phyloP scores from a whole-genome alignment of 2,888 invertebrate species.

The Liodrosophila aerea region DNA sequence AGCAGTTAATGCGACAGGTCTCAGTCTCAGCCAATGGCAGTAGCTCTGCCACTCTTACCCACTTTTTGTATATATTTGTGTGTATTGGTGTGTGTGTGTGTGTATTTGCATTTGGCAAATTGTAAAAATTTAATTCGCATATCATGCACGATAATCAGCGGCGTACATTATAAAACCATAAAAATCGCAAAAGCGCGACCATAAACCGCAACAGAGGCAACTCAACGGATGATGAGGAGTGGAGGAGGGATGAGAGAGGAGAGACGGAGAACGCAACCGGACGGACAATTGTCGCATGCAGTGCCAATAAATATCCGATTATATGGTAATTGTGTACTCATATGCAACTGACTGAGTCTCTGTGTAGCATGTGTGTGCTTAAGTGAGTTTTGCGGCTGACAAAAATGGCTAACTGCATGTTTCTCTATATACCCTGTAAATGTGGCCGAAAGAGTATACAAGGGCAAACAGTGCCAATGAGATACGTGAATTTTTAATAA shows the following conservation, averaged over 20 bases:
- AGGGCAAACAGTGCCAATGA: too few relatives aligned
- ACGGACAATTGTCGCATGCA: slow-evolving; percentile 73
- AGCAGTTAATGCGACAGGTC: slow-evolving; percentile 30
- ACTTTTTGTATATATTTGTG: neutral
- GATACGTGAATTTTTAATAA: too few relatives aligned
- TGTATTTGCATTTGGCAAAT: slow-evolving; percentile 73
- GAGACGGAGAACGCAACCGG: neutral
- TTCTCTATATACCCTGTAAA: too few relatives aligned
- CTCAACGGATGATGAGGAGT: too few relatives aligned
- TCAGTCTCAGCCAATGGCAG: slow-evolving; percentile 18
- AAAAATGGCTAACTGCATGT: neutral
- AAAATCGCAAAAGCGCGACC: slow-evolving; percentile 72
- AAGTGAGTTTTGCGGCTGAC: neutral
- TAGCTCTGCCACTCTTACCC: neutral
- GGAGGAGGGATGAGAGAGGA: neutral
- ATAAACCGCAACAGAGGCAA: slow-evolving; percentile 53
- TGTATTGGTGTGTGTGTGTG: slow-evolving; percentile 11
- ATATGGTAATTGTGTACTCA: slow-evolving; percentile 68
- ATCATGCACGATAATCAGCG: slow-evolving; percentile 77
- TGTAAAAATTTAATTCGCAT: slow-evolving; percentile 76
- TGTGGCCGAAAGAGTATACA: too few relatives aligned
- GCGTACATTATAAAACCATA: slow-evolving; percentile 78
- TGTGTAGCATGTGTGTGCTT: slow-evolving; percentile 4
- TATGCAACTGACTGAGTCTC: neutral
- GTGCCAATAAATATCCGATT: slow-evolving; percentile 72